Evolutionary conservation across 2,113 vertebrate species (phyloP).

Genomic region (Polypterus senegalus): DNA sequence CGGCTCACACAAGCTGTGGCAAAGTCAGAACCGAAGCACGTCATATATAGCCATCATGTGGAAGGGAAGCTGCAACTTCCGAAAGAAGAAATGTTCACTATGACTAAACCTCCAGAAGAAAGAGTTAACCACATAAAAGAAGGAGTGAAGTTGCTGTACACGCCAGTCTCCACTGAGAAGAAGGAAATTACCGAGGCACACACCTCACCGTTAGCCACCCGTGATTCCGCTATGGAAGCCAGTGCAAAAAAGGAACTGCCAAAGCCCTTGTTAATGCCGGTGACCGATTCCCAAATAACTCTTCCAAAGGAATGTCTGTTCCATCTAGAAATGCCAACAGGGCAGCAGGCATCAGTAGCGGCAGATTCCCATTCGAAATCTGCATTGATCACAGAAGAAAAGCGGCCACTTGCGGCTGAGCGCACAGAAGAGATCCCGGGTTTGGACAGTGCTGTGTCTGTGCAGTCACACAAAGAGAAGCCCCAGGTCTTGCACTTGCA

Average conservation of each 20-base stretch:
- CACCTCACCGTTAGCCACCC: constrained; percentile 28
- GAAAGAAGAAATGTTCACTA: constrained; percentile 46
- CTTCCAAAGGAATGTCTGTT: constrained; percentile 40
- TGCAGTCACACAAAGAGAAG: constrained; percentile 31
- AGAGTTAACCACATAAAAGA: constrained; percentile 48
- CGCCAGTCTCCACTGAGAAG: constrained; percentile 43
- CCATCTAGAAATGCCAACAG: constrained; percentile 26
- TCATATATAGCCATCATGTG: constrained; percentile 31
- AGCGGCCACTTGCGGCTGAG: constrained; percentile 36
- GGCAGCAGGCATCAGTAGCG: constrained; percentile 22
- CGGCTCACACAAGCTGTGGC: constrained; percentile 16
- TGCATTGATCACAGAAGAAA: constrained; percentile 44
- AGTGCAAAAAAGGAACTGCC: constrained; percentile 27
- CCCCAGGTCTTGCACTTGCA: constrained; percentile 38
- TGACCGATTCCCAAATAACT: constrained; percentile 40
- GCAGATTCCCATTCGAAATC: constrained; percentile 37
- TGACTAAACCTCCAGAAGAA: constrained; percentile 36
- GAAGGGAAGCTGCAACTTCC: constrained; percentile 27
- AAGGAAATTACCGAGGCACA: constrained; percentile 41
- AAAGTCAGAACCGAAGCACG: constrained; percentile 32
- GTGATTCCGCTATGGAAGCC: constrained; percentile 33
- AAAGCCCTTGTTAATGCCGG: constrained; percentile 27
- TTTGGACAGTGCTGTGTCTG: constrained; percentile 21
- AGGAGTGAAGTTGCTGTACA: constrained; percentile 49
- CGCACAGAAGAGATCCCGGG: constrained; percentile 19